Evolutionary conservation across 2,888 invertebrate genomes (phyloP).

Genomic region (Patella ulyssiponensis): DNA sequence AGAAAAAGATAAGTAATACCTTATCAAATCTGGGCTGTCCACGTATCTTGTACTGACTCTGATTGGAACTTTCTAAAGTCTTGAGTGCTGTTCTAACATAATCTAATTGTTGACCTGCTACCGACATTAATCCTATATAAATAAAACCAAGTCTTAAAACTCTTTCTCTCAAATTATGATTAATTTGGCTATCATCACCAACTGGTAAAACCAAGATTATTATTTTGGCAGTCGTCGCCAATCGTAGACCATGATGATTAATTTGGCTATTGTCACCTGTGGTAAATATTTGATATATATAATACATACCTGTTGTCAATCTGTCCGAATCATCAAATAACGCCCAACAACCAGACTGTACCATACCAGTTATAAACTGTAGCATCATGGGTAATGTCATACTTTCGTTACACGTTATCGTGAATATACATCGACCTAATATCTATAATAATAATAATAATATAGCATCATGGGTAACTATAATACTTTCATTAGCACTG

Average conservation of each 20-base stretch:
- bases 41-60: conserved; percentile 67
- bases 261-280: no score
- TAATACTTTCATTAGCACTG: no score
- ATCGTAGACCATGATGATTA: no score
- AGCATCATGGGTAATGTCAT: conserved; percentile 62
- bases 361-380: conserved; percentile 66
- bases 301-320: conserved; percentile 59
- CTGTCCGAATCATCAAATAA: conserved; percentile 68
- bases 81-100: conserved; percentile 64
- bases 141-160: background rate
- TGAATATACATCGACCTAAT: conserved; percentile 64
- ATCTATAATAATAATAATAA: conserved; percentile 46
- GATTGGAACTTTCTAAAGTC: conserved; percentile 57
- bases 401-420: conserved; percentile 61
- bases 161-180: no score
- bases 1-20: conserved; percentile 42
- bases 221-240: no score
- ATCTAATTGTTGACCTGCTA: conserved; percentile 67
- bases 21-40: conserved; percentile 67
- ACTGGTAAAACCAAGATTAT: no score
- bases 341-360: conserved; percentile 69
- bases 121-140: conserved; percentile 65
- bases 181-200: no score
- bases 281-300: no score
- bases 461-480: background rate